Evolutionary conservation across 2,113 vertebrate species (phyloP), one percentile per base, ranked within the genome.

Genomic region (Paradisaea rubra): DNA sequence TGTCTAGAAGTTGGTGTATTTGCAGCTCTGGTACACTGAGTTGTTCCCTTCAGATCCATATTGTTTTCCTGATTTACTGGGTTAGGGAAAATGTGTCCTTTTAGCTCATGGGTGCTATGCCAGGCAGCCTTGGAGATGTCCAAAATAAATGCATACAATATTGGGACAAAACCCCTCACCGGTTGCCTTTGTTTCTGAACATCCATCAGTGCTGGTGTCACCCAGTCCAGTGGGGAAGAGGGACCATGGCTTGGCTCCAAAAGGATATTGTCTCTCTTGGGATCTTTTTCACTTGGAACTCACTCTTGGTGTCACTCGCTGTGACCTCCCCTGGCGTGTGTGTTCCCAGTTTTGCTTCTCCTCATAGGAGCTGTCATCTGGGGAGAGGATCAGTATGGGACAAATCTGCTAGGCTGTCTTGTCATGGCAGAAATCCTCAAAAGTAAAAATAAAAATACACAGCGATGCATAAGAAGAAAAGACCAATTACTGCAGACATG

Each of bases 401-500:
- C 28, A 69, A 41, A 79, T 54, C 37, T 72, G 18, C 37, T 54
- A 13, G 19, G 20, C 45, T 81, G 1, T 60, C 35, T 52, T 81
- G 45, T 61, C 27, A 5, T 0, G 0, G 33, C 37, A 73, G 33
- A 69, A 90, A n/a, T 52, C 11, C 15, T 71, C 9, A 16, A 21
- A 71, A 78, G 15, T 69, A 60, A 72, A 50, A 85, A 50, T 19
- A 41, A 47, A 92, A 82, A 28, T 72, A n/a, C 18, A 7, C 12
- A 39, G 19, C 23, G 31, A 10, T 59, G 25, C 6, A 13, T 59
- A 39, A 82, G 47, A 78, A 39, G 27, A 45, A 27, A 44, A 54
- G 12, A 6, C 4, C 9, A 2, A 0, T n/a, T 21, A 1, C 22
- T 6, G 2, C 47, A 78, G 79, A 30, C 11, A 15, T 11, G 19